A percentile compares a stretch with the other conserved stretches of the same genome.
Evolutionary conservation across 2,888 invertebrate genomes (phyloP).

Genomic region (Prosapia bicincta): DNA sequence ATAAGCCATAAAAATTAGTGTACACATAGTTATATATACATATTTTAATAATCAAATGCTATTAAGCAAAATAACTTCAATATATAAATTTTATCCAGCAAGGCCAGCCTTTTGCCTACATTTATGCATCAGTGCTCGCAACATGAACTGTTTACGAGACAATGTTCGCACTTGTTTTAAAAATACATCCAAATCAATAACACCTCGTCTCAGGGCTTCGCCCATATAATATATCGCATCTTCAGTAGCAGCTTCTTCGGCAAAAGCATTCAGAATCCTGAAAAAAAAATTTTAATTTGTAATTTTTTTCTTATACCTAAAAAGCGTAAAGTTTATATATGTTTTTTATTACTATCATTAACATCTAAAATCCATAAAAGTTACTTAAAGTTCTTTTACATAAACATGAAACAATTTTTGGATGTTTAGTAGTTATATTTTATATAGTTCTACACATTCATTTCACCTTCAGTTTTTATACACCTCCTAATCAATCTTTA

Average conservation of each 20-base stretch:
- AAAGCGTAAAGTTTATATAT: too few relatives aligned
- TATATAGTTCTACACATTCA: too few relatives aligned
- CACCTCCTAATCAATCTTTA: too few relatives aligned
- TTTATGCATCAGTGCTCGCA: conserved; percentile 93
- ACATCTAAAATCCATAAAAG: too few relatives aligned
- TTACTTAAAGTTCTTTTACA: too few relatives aligned
- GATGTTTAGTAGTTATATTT: too few relatives aligned
- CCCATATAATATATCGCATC: conserved; percentile 98
- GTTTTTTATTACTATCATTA: too few relatives aligned
- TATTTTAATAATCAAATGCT: not conserved
- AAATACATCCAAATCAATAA: conserved; percentile 94
- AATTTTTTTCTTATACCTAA: too few relatives aligned
- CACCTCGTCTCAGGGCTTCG: conserved; percentile 86
- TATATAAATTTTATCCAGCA: conserved; percentile 53
- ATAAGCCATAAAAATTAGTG: not conserved
- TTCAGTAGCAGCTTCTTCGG: conserved; percentile 96
- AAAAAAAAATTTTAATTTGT: too few relatives aligned
- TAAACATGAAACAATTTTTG: too few relatives aligned
- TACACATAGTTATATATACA: not conserved
- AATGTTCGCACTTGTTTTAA: conserved; percentile 93
- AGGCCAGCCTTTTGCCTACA: conserved; percentile 58
- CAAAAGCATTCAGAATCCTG: conserved; percentile 88
- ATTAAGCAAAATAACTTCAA: not conserved
- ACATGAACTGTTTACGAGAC: conserved; percentile 93
- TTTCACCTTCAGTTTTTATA: too few relatives aligned